Evolutionary conservation across 1,140 invertebrate genomes (phyloP), one percentile per base, ranked within the genome.

Genomic region (Drosophila equinoxialis): DNA sequence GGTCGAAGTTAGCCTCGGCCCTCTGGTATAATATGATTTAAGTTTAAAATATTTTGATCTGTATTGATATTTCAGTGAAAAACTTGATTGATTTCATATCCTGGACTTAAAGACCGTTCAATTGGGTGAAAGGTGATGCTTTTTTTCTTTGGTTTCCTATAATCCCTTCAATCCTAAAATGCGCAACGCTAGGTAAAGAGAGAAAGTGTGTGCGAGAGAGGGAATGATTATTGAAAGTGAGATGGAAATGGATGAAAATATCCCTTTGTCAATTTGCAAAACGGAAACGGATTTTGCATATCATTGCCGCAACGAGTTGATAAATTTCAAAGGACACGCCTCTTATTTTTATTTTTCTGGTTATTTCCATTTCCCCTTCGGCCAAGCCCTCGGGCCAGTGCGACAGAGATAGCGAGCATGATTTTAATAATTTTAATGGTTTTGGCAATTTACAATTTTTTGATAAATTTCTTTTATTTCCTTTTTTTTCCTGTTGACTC

Each of bases 391-490:
- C 37, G 55, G 61, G 45, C 74, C 17, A 23, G 45, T 51, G 45
- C 6, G 20, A 51, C 17, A 48, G 20, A 45, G 13, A 48, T 26
- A 45, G n/a, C 8, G 20, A 57, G 74, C 69, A 87, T 89, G 84
- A 89, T 89, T 89, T 84, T 89, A 89, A 89, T 89, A 89, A 89
- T 89, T 89, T 89, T 89, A 89, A 89, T 89, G 84, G 84, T 89
- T 89, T 81, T 78, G 80, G 77, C 84, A 83, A 89, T 89, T 89
- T 89, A 89, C 84, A 80, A 83, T 84, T 89, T 51, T 86, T 87
- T 87, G 84, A 89, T 89, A 84, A 89, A 89, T 89, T 84, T 60
- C 39, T 89, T 87, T 89, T 82, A 86, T 81, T 61, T 6, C 6
- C 20, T 10, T 45, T 48, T 48, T 20, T 17, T 48, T 23, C 7